Percentiles rank a stretch among this genome's conserved stretches.
These are phyloP conservation scores for Pseudomyrmex gracilis DNA, from an alignment of 1,140 invertebrate species.

Conservation along the genomic window DNA sequence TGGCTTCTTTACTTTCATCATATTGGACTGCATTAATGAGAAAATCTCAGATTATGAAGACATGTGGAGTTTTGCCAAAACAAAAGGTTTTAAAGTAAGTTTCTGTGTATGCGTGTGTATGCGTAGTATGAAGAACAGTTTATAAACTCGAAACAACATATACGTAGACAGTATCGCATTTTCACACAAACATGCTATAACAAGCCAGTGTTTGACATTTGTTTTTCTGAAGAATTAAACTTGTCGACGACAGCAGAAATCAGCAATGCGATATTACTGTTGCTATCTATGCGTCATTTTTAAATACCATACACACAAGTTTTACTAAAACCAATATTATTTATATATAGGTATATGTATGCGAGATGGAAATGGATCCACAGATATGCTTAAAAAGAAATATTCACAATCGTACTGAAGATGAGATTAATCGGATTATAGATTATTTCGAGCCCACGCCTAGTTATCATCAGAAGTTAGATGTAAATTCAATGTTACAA, in stretches of 20 bases:
- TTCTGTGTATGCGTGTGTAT: neutral
- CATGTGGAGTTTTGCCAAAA: conserved; percentile 94
- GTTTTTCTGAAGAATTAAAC: too few species aligned
- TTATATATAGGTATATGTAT: conserved; percentile 91
- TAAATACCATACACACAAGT: neutral
- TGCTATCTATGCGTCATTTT: neutral
- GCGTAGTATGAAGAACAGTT: too few species aligned
- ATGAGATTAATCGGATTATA: conserved; percentile 92
- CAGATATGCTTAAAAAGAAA: conserved; percentile 93
- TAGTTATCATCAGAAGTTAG: conserved; percentile 88
- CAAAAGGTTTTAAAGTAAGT: conserved; percentile 94
- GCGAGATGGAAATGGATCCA: conserved; percentile 94
- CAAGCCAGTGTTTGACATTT: too few species aligned
- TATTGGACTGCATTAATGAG: conserved; percentile 95
- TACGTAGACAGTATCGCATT: too few species aligned
- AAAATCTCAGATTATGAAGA: conserved; percentile 93
- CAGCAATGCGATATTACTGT: too few species aligned
- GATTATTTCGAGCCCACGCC: conserved; percentile 93
- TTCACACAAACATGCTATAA: too few species aligned
- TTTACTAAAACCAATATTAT: conserved; percentile 29
- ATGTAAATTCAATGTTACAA: conserved; percentile 93
- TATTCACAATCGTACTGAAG: conserved; percentile 92
- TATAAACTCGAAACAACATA: too few species aligned
- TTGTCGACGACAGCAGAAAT: too few species aligned
- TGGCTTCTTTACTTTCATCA: conserved; percentile 96